phyloP scores from a whole-genome alignment of 2,113 vertebrate species.

The Rhabdornis inornatus region DNA sequence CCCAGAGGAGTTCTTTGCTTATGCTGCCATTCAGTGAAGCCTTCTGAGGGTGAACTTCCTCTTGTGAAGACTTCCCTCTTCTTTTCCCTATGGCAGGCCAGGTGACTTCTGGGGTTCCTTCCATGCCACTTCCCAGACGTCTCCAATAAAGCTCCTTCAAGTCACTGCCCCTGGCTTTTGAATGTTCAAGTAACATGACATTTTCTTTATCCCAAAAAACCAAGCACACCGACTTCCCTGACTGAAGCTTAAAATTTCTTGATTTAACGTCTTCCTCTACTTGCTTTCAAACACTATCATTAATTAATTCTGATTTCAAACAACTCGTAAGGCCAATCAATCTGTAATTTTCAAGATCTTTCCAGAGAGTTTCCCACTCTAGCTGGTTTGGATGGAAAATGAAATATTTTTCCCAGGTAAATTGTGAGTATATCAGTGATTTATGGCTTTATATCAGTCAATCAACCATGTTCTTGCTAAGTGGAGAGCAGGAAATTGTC shows the following conservation, averaged over 20 bases:
- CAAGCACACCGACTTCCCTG: background rate
- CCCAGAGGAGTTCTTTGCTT: background rate
- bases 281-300: background rate
- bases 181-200: fast-evolving
- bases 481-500: background rate
- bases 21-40: background rate
- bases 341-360: background rate
- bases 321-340: background rate
- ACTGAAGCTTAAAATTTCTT: background rate
- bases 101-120: background rate
- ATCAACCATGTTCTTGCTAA: background rate
- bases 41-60: background rate
- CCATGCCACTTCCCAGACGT: background rate
- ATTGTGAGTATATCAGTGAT: background rate
- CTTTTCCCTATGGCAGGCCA: background rate
- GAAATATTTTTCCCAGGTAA: background rate
- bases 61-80: background rate
- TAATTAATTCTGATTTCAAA: background rate
- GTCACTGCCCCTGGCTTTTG: background rate
- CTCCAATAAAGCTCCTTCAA: background rate
- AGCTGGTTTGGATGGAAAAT: background rate
- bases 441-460: background rate
- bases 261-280: fast-evolving
- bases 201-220: background rate
- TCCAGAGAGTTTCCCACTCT: background rate